phyloP scores from a whole-genome alignment of 2,888 invertebrate species.

The Chymomyza procnemis region DNA sequence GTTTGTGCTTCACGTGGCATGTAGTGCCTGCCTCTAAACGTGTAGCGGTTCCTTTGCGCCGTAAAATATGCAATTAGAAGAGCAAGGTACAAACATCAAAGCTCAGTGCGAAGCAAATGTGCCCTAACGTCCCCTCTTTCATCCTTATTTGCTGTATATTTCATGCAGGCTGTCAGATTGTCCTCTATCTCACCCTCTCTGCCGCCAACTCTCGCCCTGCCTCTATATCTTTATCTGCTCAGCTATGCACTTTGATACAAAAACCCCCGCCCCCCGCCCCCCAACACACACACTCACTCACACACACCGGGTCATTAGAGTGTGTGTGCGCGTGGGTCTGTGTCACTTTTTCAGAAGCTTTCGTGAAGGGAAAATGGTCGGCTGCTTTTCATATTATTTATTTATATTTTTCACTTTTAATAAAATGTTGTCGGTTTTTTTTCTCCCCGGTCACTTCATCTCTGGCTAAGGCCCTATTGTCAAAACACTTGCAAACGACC shows the following conservation, averaged over 20 bases:
- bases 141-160: neutral
- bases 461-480: neutral
- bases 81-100: slow-evolving; percentile 52
- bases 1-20: neutral
- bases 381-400: slow-evolving; percentile 19
- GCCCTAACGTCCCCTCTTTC: slow-evolving; percentile 2
- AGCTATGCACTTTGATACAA: slow-evolving; percentile 54
- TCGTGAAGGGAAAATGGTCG: slow-evolving; percentile 24
- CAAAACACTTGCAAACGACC: slow-evolving; percentile 45
- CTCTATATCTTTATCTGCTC: slow-evolving; percentile 19
- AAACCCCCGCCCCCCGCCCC: slow-evolving; percentile 11
- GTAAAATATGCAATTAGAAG: slow-evolving; percentile 71
- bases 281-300: slow-evolving; percentile 24
- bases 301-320: slow-evolving; percentile 40
- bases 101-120: slow-evolving; percentile 34
- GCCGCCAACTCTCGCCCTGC: neutral
- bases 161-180: neutral
- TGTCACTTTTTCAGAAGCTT: slow-evolving; percentile 14
- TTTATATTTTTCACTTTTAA: slow-evolving; percentile 40
- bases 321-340: slow-evolving; percentile 19
- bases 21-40: too few relatives aligned
- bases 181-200: neutral
- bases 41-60: slow-evolving; percentile 51
- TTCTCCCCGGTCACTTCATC: neutral
- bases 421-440: slow-evolving; percentile 39